Conservation (phyloP, 30 jellyfish, hydroid and myxozoan genomes). For the Aurelia aurita region DNA sequence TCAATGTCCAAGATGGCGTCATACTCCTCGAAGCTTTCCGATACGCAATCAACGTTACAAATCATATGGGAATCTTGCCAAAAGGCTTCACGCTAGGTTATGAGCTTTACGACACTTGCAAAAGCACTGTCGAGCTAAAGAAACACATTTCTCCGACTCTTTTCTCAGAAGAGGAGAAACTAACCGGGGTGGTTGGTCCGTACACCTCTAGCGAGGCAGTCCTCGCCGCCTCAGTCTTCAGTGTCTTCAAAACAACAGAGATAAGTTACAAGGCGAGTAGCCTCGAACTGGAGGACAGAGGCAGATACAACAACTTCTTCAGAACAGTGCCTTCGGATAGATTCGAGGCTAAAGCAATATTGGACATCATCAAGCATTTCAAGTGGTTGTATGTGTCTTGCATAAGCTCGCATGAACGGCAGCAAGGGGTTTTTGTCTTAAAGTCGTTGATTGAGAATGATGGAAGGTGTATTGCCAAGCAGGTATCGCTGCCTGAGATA, state of each 20-base stretch:
- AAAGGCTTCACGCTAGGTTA: constrained; percentile 68
- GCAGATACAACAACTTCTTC: constrained; percentile 63
- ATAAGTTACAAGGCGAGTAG: constrained; percentile 81
- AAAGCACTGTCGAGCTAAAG: constrained; percentile 59
- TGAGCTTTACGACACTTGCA: constrained; percentile 64
- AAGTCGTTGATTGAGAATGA: constrained; percentile 21
- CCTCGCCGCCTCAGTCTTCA: constrained; percentile 67
- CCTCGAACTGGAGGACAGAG: constrained; percentile 70
- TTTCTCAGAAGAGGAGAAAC: constrained; percentile 3
- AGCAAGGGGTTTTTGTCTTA: constrained; percentile 59
- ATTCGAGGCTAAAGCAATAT: constrained; percentile 64
- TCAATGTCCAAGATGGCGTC: constrained; percentile 65
- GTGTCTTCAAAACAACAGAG: constrained; percentile 60
- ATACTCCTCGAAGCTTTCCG: constrained; percentile 80
- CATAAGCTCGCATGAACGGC: constrained; percentile 62
- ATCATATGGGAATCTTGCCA: constrained; percentile 32
- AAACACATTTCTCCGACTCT: constrained; percentile 31
- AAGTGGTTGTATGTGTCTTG: constrained; percentile 75
- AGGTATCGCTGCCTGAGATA: constrained; percentile 52
- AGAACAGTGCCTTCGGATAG: constrained; percentile 89
- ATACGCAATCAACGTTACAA: constrained; percentile 59
- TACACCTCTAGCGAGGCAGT: constrained; percentile 75
- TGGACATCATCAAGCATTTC: constrained; percentile 37
- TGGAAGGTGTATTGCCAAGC: constrained; percentile 60
- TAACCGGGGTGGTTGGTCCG: constrained; percentile 79